Evolutionary conservation across 2,888 invertebrate species (phyloP), one percentile per base, ranked within the genome.

Genomic region (Clepsis dumicolana): DNA sequence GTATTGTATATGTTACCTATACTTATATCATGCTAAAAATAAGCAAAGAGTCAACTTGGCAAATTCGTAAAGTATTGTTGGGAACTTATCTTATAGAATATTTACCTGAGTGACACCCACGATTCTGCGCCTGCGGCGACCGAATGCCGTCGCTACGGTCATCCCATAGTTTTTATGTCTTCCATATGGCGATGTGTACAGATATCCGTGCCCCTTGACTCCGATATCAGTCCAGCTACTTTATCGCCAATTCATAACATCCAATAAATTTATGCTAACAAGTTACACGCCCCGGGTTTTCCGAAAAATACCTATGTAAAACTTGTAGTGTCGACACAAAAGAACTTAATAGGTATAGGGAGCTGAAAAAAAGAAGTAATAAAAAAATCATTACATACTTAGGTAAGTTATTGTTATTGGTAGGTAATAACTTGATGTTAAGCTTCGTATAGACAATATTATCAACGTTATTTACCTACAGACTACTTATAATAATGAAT

Each of bases 131-230:
- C 50, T 29, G 53, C 63, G 38, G 18, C 53, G 38, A 27, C 18
- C 38, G 63, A 53, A 27, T 53, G 53, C 25, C 12, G 53, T n/a
- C 21, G 12, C 48, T 29, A 54, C 32, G 18, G 54, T 32, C 54
- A 32, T 4, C 16, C 29, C 29, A 54, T 54, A 18, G 18, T 32
- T 54, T 54, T 54, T 54, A 54, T 32, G 29, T 32, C 54, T 8
- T 32, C 32, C 16, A 25, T 16, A 54, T 54, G 54, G 54, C 54
- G 32, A 54, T 52, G 27, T 21, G 27, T 27, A n/a, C 53, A 16
- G 27, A 27, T 53, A 53, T 53, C 53, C n/a, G 16, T 53, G 21
- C n/a, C 53, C 53, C 4, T 53, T 53, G 27, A 27, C 53, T n/a
- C 4, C 0, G 21, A 4, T 53, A 25, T 53, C 53, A 25, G n/a